Percentiles rank a stretch among this genome's conserved stretches.
These are phyloP conservation scores for Falco novaeseelandiae DNA, from an alignment of 2,797 vertebrate species.

Conservation along the genomic window DNA sequence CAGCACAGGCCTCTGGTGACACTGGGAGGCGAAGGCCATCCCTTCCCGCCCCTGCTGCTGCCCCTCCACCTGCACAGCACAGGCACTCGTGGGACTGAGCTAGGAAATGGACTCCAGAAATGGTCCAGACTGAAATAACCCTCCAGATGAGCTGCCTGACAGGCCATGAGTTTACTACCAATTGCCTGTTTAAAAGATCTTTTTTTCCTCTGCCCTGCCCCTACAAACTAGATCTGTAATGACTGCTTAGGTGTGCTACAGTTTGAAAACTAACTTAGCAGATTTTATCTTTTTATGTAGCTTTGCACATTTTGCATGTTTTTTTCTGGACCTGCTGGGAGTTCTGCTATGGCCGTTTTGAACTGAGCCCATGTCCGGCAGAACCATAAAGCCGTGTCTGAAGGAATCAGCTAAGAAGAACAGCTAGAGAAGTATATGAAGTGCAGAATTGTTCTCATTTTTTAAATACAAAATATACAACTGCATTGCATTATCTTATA, in stretches of 20 bases:
- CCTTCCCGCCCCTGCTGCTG: too few relatives aligned
- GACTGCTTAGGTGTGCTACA: accelerated
- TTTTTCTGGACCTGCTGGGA: not conserved
- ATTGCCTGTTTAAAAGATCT: not conserved
- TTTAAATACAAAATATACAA: not conserved
- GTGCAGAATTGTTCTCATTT: not conserved
- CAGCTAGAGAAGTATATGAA: not conserved
- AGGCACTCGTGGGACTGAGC: accelerated
- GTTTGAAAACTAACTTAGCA: not conserved
- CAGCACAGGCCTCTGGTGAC: not conserved
- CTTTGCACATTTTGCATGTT: not conserved
- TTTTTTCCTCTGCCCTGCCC: not conserved
- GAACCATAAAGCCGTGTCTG: not conserved
- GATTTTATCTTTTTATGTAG: not conserved
- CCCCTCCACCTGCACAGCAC: not conserved
- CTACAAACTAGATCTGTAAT: not conserved
- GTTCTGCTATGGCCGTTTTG: not conserved
- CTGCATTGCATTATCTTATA: not conserved
- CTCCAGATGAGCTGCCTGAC: not conserved
- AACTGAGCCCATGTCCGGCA: not conserved
- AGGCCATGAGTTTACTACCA: not conserved
- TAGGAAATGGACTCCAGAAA: not conserved
- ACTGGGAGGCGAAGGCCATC: not conserved
- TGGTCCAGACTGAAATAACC: not conserved
- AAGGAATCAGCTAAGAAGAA: not conserved